Percentiles rank a stretch among this genome's conserved stretches.
phyloP scores from a whole-genome alignment of 2,797 vertebrate species.

The Pipistrellus pygmaeus region DNA sequence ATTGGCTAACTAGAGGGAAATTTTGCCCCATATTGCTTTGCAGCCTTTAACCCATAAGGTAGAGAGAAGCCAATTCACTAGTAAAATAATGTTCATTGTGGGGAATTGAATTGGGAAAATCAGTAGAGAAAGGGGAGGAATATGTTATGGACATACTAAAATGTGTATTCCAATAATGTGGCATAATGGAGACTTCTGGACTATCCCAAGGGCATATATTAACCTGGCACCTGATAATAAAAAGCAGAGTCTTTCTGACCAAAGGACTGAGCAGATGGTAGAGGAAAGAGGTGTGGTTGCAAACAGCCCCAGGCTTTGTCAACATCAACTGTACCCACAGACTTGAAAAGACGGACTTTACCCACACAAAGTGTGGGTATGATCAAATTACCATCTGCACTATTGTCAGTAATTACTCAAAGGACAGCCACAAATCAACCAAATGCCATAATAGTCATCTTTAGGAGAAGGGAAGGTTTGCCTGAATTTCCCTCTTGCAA shows the following conservation, averaged over 20 bases:
- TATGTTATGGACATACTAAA: not conserved
- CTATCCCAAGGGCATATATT: not conserved
- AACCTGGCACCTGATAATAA: not conserved
- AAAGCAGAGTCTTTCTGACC: slow-evolving; percentile 50
- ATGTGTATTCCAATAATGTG: not conserved
- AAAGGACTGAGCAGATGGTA: slow-evolving; percentile 24
- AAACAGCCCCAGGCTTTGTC: slow-evolving; percentile 60
- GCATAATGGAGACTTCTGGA: not conserved
- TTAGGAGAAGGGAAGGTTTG: not conserved
- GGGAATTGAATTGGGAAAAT: not conserved
- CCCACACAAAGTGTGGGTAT: not conserved
- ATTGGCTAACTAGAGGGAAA: not conserved
- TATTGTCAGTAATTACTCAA: not conserved
- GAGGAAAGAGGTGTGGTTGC: not conserved
- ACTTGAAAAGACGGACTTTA: slow-evolving; percentile 20
- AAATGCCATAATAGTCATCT: not conserved
- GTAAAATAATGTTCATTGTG: slow-evolving; percentile 1
- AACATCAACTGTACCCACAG: slow-evolving; percentile 51
- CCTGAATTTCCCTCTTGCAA: not conserved
- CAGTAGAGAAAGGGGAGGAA: not conserved
- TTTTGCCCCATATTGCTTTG: not conserved
- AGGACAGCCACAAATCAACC: not conserved
- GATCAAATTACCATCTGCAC: not conserved
- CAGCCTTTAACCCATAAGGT: not conserved
- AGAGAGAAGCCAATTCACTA: not conserved